These are phyloP conservation scores for Papilio gigon DNA, from an alignment of 2,888 invertebrate genomes.

Conservation along the genomic window DNA sequence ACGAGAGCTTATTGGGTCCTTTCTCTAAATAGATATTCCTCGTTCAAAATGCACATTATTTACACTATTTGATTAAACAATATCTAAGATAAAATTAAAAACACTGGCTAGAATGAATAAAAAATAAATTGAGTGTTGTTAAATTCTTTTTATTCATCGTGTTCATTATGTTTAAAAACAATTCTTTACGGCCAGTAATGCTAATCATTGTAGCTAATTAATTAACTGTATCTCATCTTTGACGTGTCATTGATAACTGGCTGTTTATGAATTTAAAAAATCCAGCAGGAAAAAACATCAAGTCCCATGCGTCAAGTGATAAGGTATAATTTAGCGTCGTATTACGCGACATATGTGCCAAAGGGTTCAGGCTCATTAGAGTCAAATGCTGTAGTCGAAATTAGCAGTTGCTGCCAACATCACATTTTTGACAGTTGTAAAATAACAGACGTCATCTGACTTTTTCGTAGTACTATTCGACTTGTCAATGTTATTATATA, in stretches of 20 bases:
- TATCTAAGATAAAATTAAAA: no score
- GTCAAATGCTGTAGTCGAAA: conserved; percentile 59
- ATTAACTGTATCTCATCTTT: not conserved
- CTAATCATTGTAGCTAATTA: not conserved
- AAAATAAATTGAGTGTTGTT: no score
- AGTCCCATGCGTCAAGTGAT: conserved; percentile 54
- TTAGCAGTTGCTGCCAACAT: conserved; percentile 48
- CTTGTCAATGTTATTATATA: not conserved
- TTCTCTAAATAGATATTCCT: no score
- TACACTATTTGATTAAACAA: no score
- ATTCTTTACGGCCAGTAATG: not conserved
- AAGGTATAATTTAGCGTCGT: conserved; percentile 69
- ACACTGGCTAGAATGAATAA: no score
- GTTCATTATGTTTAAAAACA: not conserved
- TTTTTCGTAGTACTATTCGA: not conserved
- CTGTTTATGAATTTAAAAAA: conserved; percentile 18
- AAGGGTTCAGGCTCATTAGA: conserved; percentile 75
- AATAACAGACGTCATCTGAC: not conserved
- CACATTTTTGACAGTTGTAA: not conserved
- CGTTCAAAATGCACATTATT: no score
- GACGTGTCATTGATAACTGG: conserved; percentile 14
- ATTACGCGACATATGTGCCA: conserved; percentile 66
- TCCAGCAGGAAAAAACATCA: conserved; percentile 15
- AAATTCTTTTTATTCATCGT: no score
- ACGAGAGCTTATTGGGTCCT: no score